Percentiles rank a stretch among this genome's conserved stretches.
Conservation (phyloP, 2,888 invertebrate genomes). For the Heliconius erato region DNA sequence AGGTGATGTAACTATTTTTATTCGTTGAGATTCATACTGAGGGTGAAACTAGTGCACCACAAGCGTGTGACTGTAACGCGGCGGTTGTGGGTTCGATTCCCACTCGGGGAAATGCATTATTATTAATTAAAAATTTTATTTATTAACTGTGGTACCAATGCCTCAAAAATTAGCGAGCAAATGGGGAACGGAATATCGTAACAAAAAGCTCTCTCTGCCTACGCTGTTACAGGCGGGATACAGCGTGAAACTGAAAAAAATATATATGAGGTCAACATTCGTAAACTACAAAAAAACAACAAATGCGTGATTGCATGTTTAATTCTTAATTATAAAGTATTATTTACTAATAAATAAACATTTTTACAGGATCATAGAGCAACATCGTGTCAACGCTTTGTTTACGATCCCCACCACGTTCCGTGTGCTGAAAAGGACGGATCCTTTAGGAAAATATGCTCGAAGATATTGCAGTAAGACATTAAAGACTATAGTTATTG, state of each 20-base stretch:
- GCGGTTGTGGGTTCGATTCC: too few relatives aligned
- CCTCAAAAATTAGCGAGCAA: too few relatives aligned
- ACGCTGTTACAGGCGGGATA: too few relatives aligned
- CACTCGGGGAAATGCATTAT: too few relatives aligned
- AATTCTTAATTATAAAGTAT: neutral
- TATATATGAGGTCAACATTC: neutral
- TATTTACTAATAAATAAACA: neutral
- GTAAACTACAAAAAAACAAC: neutral
- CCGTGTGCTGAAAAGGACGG: conserved; percentile 93
- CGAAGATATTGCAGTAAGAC: conserved; percentile 90
- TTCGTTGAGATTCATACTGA: too few relatives aligned
- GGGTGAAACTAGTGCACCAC: too few relatives aligned
- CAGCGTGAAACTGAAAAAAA: too few relatives aligned
- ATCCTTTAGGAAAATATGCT: conserved; percentile 90
- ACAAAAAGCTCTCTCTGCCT: too few relatives aligned
- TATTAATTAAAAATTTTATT: too few relatives aligned
- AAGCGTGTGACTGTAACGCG: too few relatives aligned
- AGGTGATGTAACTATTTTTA: conserved; percentile 79
- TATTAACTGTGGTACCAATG: too few relatives aligned
- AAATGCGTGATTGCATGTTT: neutral
- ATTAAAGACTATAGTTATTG: conserved; percentile 91
- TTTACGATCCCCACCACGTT: conserved; percentile 97
- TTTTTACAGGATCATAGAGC: conserved; percentile 90
- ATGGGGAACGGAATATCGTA: too few relatives aligned
- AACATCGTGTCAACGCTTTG: conserved; percentile 93